A percentile compares a stretch with the other conserved stretches of the same genome.
These are phyloP conservation scores for Sander lucioperca DNA, from an alignment of 2,113 vertebrate species.

Conservation along the genomic window DNA sequence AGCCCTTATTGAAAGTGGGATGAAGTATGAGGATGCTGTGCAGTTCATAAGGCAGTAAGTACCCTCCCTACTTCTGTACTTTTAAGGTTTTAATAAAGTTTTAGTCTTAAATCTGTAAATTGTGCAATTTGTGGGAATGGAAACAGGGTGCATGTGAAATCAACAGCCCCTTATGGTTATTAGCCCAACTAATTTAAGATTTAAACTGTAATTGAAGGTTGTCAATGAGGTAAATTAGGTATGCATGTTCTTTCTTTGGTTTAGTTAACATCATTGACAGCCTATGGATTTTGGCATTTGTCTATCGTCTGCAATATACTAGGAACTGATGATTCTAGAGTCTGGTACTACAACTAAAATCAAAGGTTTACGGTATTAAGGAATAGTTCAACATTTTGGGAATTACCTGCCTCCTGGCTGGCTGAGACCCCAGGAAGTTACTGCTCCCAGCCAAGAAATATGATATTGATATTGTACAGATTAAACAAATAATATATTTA, in stretches of 20 bases:
- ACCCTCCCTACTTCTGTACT: not conserved
- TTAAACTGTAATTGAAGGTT: not conserved
- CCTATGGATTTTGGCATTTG: not conserved
- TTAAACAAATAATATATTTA: not conserved
- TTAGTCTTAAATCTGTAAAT: not conserved
- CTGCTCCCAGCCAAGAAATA: not conserved
- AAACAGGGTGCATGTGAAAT: not conserved
- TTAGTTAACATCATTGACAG: not conserved
- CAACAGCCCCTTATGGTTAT: not conserved
- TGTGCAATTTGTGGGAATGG: not conserved
- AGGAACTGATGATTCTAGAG: not conserved
- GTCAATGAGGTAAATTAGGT: not conserved
- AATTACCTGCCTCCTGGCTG: not conserved
- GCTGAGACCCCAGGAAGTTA: not conserved
- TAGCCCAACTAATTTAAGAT: too few species aligned
- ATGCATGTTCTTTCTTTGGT: not conserved
- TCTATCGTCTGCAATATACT: not conserved
- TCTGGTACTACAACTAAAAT: not conserved
- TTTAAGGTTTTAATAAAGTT: not conserved
- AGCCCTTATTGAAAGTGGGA: slow-evolving; percentile 96
- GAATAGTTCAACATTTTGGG: not conserved
- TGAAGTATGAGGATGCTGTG: slow-evolving; percentile 99
- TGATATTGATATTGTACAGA: not conserved
- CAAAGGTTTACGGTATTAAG: not conserved
- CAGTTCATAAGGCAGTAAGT: slow-evolving; percentile 99